These are phyloP conservation scores for Dolomedes plantarius DNA, from an alignment of 2,888 invertebrate genomes.

Conservation along the genomic window DNA sequence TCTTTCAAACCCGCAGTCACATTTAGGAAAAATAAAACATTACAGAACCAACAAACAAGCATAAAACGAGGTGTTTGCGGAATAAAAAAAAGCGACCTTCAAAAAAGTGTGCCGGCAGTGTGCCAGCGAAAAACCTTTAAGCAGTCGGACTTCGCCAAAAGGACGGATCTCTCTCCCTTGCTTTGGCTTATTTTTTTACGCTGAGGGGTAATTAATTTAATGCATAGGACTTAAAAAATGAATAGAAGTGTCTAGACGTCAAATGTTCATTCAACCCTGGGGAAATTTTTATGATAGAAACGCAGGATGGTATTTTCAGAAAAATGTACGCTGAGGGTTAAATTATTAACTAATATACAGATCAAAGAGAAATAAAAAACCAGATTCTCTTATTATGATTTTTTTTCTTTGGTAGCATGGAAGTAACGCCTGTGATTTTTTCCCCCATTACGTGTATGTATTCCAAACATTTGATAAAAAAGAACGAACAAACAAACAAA, in stretches of 20 bases:
- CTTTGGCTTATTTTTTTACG: not conserved
- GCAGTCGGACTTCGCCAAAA: not conserved
- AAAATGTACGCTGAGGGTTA: no score
- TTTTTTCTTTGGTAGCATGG: no score
- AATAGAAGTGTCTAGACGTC: slow-evolving; percentile 25
- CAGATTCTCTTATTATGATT: no score
- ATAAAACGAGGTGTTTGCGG: slow-evolving; percentile 23
- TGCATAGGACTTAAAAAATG: slow-evolving; percentile 27
- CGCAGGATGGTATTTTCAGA: no score
- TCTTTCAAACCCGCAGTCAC: slow-evolving; percentile 36
- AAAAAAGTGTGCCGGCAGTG: slow-evolving; percentile 35
- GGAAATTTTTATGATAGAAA: not conserved
- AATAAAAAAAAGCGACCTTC: slow-evolving; percentile 40
- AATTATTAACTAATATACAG: no score
- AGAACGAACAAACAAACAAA: no score
- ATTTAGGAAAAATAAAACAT: slow-evolving; percentile 53
- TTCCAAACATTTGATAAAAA: no score
- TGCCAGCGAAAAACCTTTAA: slow-evolving; percentile 26
- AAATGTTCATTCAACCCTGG: slow-evolving; percentile 48
- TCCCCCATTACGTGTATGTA: no score
- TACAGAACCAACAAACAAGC: slow-evolving; percentile 40
- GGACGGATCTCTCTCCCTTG: not conserved
- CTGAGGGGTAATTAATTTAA: slow-evolving; percentile 26
- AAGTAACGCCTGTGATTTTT: no score
- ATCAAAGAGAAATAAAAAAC: no score